Conservation (phyloP, 2,113 vertebrate genomes). For the Nothobranchius furzeri region DNA sequence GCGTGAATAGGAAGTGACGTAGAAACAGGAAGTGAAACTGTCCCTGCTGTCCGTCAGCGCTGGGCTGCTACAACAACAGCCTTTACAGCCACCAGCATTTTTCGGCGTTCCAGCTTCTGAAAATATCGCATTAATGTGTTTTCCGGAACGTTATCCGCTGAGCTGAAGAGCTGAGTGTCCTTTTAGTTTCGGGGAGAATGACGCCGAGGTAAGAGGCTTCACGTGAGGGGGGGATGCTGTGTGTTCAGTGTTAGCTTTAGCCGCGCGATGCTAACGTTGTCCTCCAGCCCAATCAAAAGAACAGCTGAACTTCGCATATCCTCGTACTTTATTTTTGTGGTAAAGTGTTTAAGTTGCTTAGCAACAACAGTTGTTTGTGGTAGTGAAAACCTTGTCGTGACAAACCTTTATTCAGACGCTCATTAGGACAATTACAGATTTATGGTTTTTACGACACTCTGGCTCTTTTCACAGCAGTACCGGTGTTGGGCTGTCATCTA, state of each 20-base stretch:
- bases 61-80: slow-evolving; percentile 16
- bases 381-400: background rate
- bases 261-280: slow-evolving; percentile 38
- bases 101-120: background rate
- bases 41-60: slow-evolving; percentile 17
- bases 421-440: background rate
- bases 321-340: background rate
- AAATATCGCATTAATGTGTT: background rate
- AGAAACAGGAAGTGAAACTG: background rate
- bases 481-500: no score
- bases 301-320: background rate
- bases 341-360: background rate
- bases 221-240: slow-evolving; percentile 4
- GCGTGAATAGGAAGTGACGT: slow-evolving; percentile 58
- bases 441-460: background rate
- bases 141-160: background rate
- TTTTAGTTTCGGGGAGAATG: slow-evolving; percentile 29
- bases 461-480: no score
- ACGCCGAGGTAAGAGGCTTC: slow-evolving; percentile 53
- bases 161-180: slow-evolving; percentile 25
- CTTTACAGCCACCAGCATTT: background rate
- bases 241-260: slow-evolving; percentile 25
- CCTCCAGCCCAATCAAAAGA: background rate
- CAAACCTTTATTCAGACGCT: slow-evolving; percentile 5
- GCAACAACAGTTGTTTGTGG: accelerated